Evolutionary conservation across 2,888 invertebrate species (phyloP).

Genomic region (Tubulanus polymorphus): DNA sequence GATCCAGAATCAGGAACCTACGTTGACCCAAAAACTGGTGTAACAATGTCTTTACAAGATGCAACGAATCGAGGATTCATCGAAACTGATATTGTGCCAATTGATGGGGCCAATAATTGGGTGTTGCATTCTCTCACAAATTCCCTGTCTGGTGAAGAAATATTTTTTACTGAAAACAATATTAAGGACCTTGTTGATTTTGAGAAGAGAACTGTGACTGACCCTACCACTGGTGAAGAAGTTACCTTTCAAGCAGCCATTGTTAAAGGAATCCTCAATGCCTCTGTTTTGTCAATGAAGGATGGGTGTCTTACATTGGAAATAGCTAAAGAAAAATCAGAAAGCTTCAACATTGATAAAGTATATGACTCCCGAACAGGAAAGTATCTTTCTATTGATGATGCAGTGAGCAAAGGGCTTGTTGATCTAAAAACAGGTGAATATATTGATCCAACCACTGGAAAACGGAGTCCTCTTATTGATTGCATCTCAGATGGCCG

Average conservation of each 20-base stretch:
- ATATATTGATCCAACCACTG: conserved; percentile 82
- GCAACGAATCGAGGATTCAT: conserved; percentile 29
- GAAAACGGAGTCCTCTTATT: conserved; percentile 74
- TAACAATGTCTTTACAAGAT: conserved; percentile 25
- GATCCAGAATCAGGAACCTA: conserved; percentile 26
- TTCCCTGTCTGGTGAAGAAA: conserved; percentile 25
- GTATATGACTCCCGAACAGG: conserved; percentile 53
- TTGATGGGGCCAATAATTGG: conserved; percentile 26
- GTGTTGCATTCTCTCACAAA: conserved; percentile 29
- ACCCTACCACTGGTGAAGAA: conserved; percentile 68
- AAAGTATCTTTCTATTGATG: conserved; percentile 54
- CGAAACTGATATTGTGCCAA: not conserved
- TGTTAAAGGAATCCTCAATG: conserved; percentile 30
- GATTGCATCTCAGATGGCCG: conserved; percentile 69
- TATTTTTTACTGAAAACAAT: conserved; percentile 29
- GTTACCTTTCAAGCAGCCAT: conserved; percentile 58
- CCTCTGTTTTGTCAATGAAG: not conserved
- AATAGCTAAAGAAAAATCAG: not conserved
- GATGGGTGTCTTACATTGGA: not conserved
- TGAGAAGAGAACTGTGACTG: conserved; percentile 7
- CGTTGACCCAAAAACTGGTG: conserved; percentile 22
- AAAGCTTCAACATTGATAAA: conserved; percentile 16
- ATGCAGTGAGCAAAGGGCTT: not conserved
- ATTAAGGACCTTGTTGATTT: conserved; percentile 47
- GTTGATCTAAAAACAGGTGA: conserved; percentile 65